A percentile compares a stretch with the other conserved stretches of the same genome.
Evolutionary conservation across 2,888 invertebrate species (phyloP).

Genomic region (Polietes domitor): DNA sequence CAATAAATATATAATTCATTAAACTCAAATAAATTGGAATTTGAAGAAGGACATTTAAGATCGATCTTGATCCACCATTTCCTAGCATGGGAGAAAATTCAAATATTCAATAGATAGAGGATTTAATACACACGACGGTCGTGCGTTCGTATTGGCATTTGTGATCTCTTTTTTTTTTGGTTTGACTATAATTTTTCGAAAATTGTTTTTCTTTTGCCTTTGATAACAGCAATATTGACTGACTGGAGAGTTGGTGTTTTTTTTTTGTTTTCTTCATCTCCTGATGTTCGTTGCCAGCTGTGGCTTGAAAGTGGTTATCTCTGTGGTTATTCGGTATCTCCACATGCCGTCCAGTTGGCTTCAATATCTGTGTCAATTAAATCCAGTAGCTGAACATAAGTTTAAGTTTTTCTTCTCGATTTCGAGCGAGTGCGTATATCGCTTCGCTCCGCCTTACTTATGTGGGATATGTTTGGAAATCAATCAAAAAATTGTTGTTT

Average conservation of each 20-base stretch:
- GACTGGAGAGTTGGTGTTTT: background rate
- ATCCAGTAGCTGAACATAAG: slow-evolving; percentile 49
- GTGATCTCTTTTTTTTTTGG: background rate
- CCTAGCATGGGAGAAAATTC: too few relatives aligned
- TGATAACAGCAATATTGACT: background rate
- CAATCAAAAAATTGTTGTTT: slow-evolving; percentile 56
- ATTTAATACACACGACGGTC: background rate
- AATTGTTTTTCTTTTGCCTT: background rate
- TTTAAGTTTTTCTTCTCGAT: slow-evolving; percentile 7
- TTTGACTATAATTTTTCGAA: background rate
- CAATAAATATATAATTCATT: too few relatives aligned
- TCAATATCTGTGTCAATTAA: slow-evolving; percentile 62
- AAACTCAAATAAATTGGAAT: too few relatives aligned
- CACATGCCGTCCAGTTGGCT: background rate
- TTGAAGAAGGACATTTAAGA: too few relatives aligned
- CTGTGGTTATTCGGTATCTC: background rate
- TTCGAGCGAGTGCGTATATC: background rate
- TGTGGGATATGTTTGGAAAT: slow-evolving; percentile 51
- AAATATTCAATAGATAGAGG: too few relatives aligned
- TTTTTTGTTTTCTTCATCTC: background rate
- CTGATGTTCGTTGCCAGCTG: background rate
- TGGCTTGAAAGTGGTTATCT: background rate
- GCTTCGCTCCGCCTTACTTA: slow-evolving; percentile 1
- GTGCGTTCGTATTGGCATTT: background rate
- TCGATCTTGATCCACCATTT: too few relatives aligned